phyloP scores from a whole-genome alignment of 1,140 invertebrate genomes.

The Diploscapter pachys region DNA sequence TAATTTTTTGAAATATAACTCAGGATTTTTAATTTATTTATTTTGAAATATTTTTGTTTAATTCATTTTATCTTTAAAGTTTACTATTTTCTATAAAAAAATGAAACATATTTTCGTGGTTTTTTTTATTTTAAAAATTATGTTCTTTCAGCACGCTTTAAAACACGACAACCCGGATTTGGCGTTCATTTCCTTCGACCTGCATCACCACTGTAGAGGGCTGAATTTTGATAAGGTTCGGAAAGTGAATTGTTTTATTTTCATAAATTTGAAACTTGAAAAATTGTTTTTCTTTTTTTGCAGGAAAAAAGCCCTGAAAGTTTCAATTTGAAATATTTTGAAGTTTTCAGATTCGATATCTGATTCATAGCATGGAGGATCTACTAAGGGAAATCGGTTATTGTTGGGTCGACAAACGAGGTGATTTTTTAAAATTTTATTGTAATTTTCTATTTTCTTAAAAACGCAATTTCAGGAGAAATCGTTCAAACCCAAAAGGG shows the following conservation, averaged over 20 bases:
- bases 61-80: too few species aligned
- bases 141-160: slow-evolving; percentile 70
- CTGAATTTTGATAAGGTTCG: slow-evolving; percentile 63
- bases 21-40: too few species aligned
- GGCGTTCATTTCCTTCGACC: slow-evolving; percentile 90
- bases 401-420: slow-evolving; percentile 57
- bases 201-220: slow-evolving; percentile 83
- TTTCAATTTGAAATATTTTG: too few species aligned
- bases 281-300: slow-evolving; percentile 8
- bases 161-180: slow-evolving; percentile 76
- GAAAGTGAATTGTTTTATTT: too few species aligned
- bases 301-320: neutral
- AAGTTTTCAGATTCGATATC: slow-evolving; percentile 39
- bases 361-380: slow-evolving; percentile 42
- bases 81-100: too few species aligned
- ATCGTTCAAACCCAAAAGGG: slow-evolving; percentile 62
- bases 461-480: slow-evolving; percentile 22
- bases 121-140: too few species aligned
- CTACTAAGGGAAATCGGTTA: slow-evolving; percentile 47
- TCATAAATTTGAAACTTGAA: too few species aligned
- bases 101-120: too few species aligned
- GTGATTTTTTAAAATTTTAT: neutral
- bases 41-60: too few species aligned
- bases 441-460: neutral
- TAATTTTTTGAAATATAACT: neutral